Conservation (phyloP, 2,797 vertebrate species). For the Masticophis lateralis region DNA sequence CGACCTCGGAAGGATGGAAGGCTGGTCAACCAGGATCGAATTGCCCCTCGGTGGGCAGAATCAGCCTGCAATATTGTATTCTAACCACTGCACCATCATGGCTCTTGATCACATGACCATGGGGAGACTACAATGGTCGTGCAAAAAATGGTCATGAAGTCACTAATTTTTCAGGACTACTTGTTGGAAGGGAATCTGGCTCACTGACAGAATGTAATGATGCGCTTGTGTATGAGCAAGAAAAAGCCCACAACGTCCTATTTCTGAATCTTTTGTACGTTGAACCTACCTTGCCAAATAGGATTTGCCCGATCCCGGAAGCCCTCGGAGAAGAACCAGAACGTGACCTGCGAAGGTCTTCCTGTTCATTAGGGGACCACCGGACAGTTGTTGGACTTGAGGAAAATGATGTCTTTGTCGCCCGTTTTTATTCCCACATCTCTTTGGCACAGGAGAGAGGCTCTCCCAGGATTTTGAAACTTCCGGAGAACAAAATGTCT, state of each 20-base stretch:
- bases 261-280: constrained; percentile 49
- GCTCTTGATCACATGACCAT: too few relatives aligned
- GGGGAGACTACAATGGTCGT: too few relatives aligned
- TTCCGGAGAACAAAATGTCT: constrained; percentile 72
- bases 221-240: not conserved
- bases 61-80: too few relatives aligned
- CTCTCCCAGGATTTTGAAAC: constrained; percentile 69
- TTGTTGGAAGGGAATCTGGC: not conserved
- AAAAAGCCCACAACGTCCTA: fast-evolving
- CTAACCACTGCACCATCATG: too few relatives aligned
- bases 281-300: constrained; percentile 86
- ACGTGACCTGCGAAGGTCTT: constrained; percentile 80
- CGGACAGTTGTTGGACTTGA: constrained; percentile 60
- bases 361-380: constrained; percentile 69
- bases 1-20: too few relatives aligned
- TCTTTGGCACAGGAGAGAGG: constrained; percentile 57
- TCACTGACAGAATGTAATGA: not conserved
- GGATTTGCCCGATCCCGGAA: constrained; percentile 95
- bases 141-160: too few relatives aligned
- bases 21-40: too few relatives aligned
- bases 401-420: constrained; percentile 57
- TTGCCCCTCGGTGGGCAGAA: too few relatives aligned
- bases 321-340: constrained; percentile 91
- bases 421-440: constrained; percentile 65
- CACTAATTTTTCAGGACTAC: not conserved